These are phyloP conservation scores for Synergus laeviventris DNA, from an alignment of 2,888 invertebrate species.

Conservation along the genomic window DNA sequence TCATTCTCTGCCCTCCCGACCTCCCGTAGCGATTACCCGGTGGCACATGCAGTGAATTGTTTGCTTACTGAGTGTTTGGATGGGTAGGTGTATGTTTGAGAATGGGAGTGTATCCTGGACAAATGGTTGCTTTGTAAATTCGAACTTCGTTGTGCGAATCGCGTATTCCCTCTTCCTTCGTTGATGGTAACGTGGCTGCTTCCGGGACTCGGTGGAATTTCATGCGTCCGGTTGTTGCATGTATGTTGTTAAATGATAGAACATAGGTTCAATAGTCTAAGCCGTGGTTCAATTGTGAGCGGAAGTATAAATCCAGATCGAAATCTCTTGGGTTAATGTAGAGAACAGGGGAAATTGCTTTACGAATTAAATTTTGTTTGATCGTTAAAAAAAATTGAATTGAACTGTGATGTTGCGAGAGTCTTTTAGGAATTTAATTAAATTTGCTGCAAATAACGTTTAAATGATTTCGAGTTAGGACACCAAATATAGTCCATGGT, in stretches of 20 bases:
- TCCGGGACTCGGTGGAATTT: conserved; percentile 24
- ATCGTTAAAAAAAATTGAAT: too few species aligned
- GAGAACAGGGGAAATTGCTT: background rate
- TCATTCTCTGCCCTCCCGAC: conserved; percentile 39
- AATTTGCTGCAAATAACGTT: background rate
- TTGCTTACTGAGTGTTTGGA: conserved; percentile 2
- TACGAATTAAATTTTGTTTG: too few species aligned
- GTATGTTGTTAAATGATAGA: conserved; percentile 31
- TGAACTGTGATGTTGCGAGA: too few species aligned
- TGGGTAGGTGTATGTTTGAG: conserved; percentile 48
- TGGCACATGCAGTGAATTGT: background rate
- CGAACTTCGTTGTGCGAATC: conserved; percentile 55
- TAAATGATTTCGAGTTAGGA: background rate
- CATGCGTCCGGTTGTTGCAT: conserved; percentile 24
- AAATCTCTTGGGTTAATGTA: background rate
- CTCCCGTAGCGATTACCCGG: conserved; percentile 29
- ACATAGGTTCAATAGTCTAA: conserved; percentile 10
- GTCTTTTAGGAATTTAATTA: too few species aligned
- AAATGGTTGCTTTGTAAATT: conserved; percentile 67
- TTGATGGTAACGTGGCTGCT: conserved; percentile 2
- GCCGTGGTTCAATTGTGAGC: background rate
- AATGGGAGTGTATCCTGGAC: conserved; percentile 56
- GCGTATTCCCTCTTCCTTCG: conserved; percentile 41
- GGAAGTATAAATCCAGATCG: background rate
- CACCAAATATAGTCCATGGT: background rate